Evolutionary conservation across 1,140 invertebrate species (phyloP).

Genomic region (Glossosoma conforme): DNA sequence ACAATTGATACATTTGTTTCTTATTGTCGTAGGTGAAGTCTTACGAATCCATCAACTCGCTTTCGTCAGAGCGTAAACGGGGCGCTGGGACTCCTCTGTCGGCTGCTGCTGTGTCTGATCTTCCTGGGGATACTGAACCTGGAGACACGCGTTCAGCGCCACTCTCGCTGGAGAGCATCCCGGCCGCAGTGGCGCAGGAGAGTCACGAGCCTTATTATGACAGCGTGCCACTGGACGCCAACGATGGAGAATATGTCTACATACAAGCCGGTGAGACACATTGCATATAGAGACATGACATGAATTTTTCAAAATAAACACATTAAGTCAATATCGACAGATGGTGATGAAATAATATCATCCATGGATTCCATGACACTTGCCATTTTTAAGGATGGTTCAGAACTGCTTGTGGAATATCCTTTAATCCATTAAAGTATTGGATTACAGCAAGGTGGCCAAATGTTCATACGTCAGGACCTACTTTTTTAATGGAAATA

Average conservation of each 20-base stretch:
- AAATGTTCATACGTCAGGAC: too few species aligned
- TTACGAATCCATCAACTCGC: constrained; percentile 56
- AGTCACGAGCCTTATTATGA: constrained; percentile 76
- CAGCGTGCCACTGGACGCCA: constrained; percentile 70
- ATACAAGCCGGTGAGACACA: constrained; percentile 56
- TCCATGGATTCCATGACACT: too few species aligned
- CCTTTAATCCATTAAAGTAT: too few species aligned
- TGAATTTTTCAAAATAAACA: too few species aligned
- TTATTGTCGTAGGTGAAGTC: constrained; percentile 56
- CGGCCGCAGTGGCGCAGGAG: constrained; percentile 40
- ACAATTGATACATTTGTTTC: too few species aligned
- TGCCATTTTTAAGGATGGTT: too few species aligned
- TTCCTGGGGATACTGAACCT: constrained; percentile 42
- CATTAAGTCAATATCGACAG: too few species aligned
- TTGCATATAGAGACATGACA: too few species aligned
- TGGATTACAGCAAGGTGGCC: too few species aligned
- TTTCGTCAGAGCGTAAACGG: constrained; percentile 49
- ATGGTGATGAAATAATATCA: too few species aligned
- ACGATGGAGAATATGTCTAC: constrained; percentile 72
- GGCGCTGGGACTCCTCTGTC: constrained; percentile 47
- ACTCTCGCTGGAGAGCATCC: constrained; percentile 46
- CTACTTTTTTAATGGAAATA: too few species aligned
- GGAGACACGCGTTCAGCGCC: constrained; percentile 44
- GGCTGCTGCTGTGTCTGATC: constrained; percentile 37
- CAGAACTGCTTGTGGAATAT: too few species aligned